These are phyloP conservation scores for Caenorhabditis afra DNA, from an alignment of 2,888 invertebrate genomes.

Conservation along the genomic window DNA sequence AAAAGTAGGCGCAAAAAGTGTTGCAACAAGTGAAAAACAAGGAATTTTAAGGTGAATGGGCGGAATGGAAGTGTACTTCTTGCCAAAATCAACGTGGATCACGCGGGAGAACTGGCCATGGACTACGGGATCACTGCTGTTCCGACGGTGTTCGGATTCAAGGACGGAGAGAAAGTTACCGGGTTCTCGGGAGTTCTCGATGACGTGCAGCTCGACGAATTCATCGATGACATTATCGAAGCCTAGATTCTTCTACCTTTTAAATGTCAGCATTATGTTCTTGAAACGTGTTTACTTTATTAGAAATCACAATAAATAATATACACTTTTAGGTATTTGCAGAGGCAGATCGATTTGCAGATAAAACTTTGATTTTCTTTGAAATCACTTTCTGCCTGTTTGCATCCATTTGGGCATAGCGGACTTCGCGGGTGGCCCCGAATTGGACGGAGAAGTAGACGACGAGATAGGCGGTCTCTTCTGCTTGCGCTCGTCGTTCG, in stretches of 20 bases:
- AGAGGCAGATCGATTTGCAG: background rate
- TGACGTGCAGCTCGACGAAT: constrained; percentile 67
- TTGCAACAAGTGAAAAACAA: background rate
- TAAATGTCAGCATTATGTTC: no score
- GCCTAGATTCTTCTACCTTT: no score
- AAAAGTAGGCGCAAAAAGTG: constrained; percentile 33
- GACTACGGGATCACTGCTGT: constrained; percentile 67
- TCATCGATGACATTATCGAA: constrained; percentile 61
- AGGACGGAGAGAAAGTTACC: constrained; percentile 63
- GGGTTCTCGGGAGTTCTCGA: constrained; percentile 65
- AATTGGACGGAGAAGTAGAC: constrained; percentile 17
- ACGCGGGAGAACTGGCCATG: constrained; percentile 67
- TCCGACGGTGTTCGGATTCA: constrained; percentile 69
- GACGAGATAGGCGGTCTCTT: constrained; percentile 23
- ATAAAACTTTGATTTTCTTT: no score
- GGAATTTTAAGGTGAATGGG: constrained; percentile 54
- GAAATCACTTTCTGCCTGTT: constrained; percentile 26
- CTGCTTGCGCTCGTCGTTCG: constrained; percentile 41
- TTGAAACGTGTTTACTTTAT: constrained; percentile 14
- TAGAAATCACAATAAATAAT: constrained; percentile 19
- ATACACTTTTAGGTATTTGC: constrained; percentile 5
- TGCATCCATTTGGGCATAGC: constrained; percentile 59
- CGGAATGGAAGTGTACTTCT: constrained; percentile 62
- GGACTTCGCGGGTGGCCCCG: constrained; percentile 52
- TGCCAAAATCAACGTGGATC: constrained; percentile 70